Conservation (phyloP, 2,797 vertebrate species). For the Arnoldichthys spilopterus region DNA sequence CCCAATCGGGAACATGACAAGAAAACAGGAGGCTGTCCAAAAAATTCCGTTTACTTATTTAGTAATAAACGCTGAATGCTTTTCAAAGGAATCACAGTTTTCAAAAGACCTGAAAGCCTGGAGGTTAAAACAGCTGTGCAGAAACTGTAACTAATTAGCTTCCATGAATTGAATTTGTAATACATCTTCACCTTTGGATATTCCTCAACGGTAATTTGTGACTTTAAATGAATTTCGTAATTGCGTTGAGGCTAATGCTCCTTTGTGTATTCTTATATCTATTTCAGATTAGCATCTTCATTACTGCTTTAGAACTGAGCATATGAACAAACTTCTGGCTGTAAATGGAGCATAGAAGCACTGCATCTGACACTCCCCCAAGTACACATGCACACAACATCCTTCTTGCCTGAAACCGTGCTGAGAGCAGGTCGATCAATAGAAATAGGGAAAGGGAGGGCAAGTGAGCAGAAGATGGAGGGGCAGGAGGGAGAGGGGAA, state of each 20-base stretch:
- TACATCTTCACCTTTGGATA: not conserved
- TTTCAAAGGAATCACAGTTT: not conserved
- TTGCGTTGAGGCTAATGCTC: not conserved
- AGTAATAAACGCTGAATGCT: not conserved
- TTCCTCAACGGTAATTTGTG: not conserved
- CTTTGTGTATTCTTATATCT: not conserved
- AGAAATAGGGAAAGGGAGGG: constrained; percentile 25
- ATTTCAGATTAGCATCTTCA: constrained; percentile 18
- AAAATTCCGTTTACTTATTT: constrained; percentile 15
- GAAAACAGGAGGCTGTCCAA: constrained; percentile 19
- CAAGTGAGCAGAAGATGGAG: constrained; percentile 62
- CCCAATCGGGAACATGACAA: constrained; percentile 4
- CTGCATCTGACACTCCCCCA: not conserved
- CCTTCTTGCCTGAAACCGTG: constrained; percentile 35
- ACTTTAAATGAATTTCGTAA: not conserved
- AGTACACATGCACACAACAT: constrained; percentile 12
- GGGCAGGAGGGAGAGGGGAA: constrained; percentile 59
- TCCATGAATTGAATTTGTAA: not conserved
- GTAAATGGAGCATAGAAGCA: constrained; percentile 6
- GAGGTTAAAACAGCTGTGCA: not conserved
- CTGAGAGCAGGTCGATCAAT: constrained; percentile 50
- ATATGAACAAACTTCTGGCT: not conserved
- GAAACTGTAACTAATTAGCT: not conserved
- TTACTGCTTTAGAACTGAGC: constrained; percentile 4
- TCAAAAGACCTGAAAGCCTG: not conserved